These are phyloP conservation scores for Heliornis fulica DNA, from an alignment of 2,113 vertebrate species.

Conservation along the genomic window DNA sequence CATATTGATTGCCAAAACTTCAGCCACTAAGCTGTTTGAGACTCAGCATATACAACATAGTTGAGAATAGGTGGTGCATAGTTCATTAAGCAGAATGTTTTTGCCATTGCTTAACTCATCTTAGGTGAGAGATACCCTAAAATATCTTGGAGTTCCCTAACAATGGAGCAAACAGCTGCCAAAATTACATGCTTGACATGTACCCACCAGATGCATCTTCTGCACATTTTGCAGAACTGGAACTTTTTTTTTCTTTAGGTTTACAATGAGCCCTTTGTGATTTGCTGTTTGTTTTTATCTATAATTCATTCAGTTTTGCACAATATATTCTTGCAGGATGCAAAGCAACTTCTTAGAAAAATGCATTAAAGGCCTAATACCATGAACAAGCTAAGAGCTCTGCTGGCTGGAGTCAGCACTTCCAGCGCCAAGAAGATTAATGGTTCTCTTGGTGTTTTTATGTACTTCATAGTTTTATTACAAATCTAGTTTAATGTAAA, in stretches of 20 bases:
- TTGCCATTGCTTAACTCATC: neutral
- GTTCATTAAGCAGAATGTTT: neutral
- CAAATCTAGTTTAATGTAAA: neutral
- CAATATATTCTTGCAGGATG: neutral
- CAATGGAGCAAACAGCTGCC: neutral
- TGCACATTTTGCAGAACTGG: neutral
- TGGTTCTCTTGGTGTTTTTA: neutral
- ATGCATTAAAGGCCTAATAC: no score
- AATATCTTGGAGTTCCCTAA: neutral
- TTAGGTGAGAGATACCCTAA: neutral
- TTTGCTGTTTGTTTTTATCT: slow-evolving; percentile 17
- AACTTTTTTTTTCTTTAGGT: neutral
- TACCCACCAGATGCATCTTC: neutral
- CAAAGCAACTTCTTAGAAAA: neutral
- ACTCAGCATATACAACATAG: neutral
- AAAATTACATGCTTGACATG: neutral
- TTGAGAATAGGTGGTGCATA: neutral
- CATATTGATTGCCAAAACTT: neutral
- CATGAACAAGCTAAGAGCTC: neutral
- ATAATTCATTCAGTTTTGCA: neutral
- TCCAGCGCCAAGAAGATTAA: slow-evolving; percentile 43
- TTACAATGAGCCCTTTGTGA: neutral
- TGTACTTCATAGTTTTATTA: neutral
- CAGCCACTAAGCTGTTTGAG: neutral
- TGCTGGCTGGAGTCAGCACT: neutral